Percentiles rank a stretch among this genome's conserved stretches.
These are phyloP conservation scores for cattle (Bos taurus) DNA, from an alignment of 2,113 vertebrate genomes.

Conservation along the genomic window ARS-UCD2.0 NC_037328.1:83836001-83836500, in stretches of 20 bases:
- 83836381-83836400: too few relatives aligned
- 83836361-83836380: too few relatives aligned
- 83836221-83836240: not conserved
- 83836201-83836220: not conserved
- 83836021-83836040: not conserved
- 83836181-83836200: not conserved
- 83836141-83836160: not conserved
- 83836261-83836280: not conserved
- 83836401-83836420: too few relatives aligned
- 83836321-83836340: not conserved
- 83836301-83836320: not conserved
- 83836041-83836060: not conserved
- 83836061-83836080: not conserved
- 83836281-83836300: not conserved
- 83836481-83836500: too few relatives aligned
- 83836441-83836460: too few relatives aligned
- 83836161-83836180: not conserved
- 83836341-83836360: not conserved
- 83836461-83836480: too few relatives aligned
- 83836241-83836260: not conserved
- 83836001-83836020: not conserved
- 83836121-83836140: not conserved
- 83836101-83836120: not conserved
- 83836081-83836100: not conserved
- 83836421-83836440: too few relatives aligned